These are phyloP conservation scores for Scaptodrosophila latifasciaeformis DNA, from an alignment of 2,888 invertebrate genomes.

Conservation along the genomic window DNA sequence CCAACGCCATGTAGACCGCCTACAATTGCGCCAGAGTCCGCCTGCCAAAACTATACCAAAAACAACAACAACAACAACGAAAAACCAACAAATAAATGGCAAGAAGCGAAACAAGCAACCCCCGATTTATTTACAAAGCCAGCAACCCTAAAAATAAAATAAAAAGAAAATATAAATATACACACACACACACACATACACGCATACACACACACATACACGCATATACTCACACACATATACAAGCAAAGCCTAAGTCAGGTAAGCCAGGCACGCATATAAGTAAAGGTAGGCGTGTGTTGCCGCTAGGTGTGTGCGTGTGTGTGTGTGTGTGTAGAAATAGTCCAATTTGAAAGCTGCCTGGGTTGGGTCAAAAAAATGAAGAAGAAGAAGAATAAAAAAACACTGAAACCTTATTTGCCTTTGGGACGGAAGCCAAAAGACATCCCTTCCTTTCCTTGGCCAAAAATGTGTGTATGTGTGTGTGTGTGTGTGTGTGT, in stretches of 20 bases:
- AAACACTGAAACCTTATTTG: background rate
- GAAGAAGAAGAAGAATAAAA: background rate
- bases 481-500: no score
- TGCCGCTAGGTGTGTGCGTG: slow-evolving; percentile 12
- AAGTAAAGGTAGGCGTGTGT: slow-evolving; percentile 2
- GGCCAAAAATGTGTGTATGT: no score
- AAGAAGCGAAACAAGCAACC: background rate
- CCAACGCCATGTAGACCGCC: background rate
- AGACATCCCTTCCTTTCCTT: slow-evolving; percentile 37
- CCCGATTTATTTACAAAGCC: background rate
- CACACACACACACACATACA: background rate
- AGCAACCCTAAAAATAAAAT: background rate
- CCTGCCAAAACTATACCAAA: no score
- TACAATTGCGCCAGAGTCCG: no score
- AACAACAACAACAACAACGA: no score
- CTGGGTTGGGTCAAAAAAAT: slow-evolving; percentile 1
- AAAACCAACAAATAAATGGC: no score
- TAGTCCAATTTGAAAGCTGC: slow-evolving; percentile 41
- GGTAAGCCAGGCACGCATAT: background rate
- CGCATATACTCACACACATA: background rate
- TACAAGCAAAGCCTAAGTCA: background rate
- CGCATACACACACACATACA: background rate
- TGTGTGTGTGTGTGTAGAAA: slow-evolving; percentile 35
- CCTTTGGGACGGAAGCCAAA: slow-evolving; percentile 7
- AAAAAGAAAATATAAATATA: no score